These are phyloP conservation scores for Apodemus speciosus DNA, from an alignment of 2,113 vertebrate species.

Conservation along the genomic window DNA sequence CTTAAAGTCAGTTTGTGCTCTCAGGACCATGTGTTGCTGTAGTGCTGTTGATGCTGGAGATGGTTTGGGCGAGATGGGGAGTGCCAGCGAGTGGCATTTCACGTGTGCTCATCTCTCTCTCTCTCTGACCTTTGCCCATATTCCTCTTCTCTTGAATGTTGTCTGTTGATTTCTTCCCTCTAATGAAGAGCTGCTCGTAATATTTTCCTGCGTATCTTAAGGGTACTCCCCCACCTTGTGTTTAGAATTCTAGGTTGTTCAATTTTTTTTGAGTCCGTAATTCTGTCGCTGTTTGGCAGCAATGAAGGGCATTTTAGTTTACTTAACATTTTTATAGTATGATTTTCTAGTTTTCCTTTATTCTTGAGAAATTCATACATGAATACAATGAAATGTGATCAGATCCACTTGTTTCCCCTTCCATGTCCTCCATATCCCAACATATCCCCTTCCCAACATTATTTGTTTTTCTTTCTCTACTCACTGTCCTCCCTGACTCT, in stretches of 20 bases:
- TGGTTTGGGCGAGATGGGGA: background rate
- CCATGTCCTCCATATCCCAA: background rate
- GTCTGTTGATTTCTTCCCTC: background rate
- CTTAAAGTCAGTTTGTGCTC: background rate
- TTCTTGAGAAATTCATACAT: background rate
- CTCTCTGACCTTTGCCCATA: background rate
- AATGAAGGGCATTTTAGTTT: background rate
- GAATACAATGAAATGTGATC: background rate
- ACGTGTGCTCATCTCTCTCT: background rate
- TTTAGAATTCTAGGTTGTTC: conserved; percentile 5
- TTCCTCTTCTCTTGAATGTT: background rate
- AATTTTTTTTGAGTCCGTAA: background rate
- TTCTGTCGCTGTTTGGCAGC: background rate
- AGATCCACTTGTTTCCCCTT: background rate
- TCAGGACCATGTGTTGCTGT: background rate
- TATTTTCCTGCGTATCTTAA: background rate
- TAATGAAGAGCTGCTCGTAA: background rate
- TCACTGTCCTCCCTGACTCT: background rate
- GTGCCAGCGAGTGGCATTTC: background rate
- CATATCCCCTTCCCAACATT: background rate
- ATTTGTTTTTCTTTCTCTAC: background rate
- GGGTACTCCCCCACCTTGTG: no score
- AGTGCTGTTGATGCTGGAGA: background rate
- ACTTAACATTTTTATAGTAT: background rate
- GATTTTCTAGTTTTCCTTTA: background rate